A percentile compares a stretch with the other conserved stretches of the same genome.
phyloP scores from a whole-genome alignment of 2,113 vertebrate genomes.

The Toxotes chatareus region DNA sequence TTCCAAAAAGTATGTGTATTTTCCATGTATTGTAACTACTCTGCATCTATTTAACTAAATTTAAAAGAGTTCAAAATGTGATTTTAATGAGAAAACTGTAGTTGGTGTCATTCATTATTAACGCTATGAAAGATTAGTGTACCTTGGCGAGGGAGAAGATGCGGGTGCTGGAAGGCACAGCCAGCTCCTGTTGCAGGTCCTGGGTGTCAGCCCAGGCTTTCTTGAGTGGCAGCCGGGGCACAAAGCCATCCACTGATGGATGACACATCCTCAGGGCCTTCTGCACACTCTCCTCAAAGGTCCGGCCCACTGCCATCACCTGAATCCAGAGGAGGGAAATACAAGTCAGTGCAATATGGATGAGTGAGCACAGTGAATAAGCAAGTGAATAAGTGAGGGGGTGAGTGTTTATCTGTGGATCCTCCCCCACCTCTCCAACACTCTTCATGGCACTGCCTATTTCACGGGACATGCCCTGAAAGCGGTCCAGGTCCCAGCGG shows the following conservation, averaged over 20 bases:
- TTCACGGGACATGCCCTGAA: slow-evolving; percentile 88
- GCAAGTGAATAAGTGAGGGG: not conserved
- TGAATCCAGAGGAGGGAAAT: slow-evolving; percentile 65
- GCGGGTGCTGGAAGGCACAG: slow-evolving; percentile 91
- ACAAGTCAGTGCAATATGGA: not conserved
- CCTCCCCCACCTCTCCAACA: slow-evolving; percentile 91
- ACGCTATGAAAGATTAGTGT: slow-evolving; percentile 49
- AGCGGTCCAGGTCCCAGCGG: slow-evolving; percentile 96
- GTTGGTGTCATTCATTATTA: slow-evolving; percentile 53
- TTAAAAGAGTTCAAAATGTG: slow-evolving; percentile 43
- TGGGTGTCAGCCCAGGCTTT: slow-evolving; percentile 86
- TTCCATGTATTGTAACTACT: not conserved
- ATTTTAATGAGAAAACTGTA: slow-evolving; percentile 45
- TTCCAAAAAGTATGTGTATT: not conserved
- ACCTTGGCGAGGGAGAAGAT: slow-evolving; percentile 96
- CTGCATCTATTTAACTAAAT: slow-evolving; percentile 15
- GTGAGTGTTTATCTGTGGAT: not conserved
- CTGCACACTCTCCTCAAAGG: slow-evolving; percentile 96
- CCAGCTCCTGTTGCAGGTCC: slow-evolving; percentile 89
- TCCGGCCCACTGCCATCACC: slow-evolving; percentile 97
- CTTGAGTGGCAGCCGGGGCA: slow-evolving; percentile 89
- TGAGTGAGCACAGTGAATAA: slow-evolving; percentile 4
- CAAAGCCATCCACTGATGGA: slow-evolving; percentile 92
- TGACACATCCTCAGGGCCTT: slow-evolving; percentile 97
- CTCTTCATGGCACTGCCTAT: slow-evolving; percentile 98